Evolutionary conservation across 2,888 invertebrate genomes (phyloP).

Genomic region (Stenotaenia linearis): DNA sequence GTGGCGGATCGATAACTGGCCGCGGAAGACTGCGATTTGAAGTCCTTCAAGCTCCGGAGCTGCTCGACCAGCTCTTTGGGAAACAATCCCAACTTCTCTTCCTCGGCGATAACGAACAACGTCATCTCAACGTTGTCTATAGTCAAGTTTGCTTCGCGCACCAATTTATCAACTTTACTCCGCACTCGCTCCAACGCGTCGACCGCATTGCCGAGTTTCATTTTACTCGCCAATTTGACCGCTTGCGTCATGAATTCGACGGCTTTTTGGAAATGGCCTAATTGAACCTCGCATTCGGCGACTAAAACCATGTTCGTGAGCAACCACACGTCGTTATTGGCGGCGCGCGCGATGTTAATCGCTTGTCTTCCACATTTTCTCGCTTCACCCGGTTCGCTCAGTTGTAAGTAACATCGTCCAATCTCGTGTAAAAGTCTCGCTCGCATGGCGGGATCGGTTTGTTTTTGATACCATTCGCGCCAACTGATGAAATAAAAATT

Average conservation of each 20-base stretch:
- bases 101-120: constrained; percentile 1
- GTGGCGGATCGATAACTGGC: too few relatives aligned
- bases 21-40: neutral
- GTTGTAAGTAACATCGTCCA: constrained; percentile 14
- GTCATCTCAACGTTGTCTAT: constrained; percentile 3
- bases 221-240: neutral
- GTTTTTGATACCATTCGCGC: constrained; percentile 28
- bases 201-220: neutral
- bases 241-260: neutral
- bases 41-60: neutral
- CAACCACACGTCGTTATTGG: neutral
- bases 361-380: constrained; percentile 10
- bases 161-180: neutral
- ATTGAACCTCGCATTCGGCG: constrained; percentile 7
- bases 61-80: constrained; percentile 14
- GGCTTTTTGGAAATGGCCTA: neutral
- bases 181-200: neutral
- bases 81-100: neutral
- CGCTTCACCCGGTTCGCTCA: neutral
- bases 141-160: constrained; percentile 3
- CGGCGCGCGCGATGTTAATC: neutral
- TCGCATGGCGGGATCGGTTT: neutral
- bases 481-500: neutral
- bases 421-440: constrained; percentile 26
- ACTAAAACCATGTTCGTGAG: constrained; percentile 7